Percentiles rank a stretch among this genome's conserved stretches.
Evolutionary conservation across 1,140 invertebrate genomes (phyloP).

Genomic region (Monochamus saltuarius): DNA sequence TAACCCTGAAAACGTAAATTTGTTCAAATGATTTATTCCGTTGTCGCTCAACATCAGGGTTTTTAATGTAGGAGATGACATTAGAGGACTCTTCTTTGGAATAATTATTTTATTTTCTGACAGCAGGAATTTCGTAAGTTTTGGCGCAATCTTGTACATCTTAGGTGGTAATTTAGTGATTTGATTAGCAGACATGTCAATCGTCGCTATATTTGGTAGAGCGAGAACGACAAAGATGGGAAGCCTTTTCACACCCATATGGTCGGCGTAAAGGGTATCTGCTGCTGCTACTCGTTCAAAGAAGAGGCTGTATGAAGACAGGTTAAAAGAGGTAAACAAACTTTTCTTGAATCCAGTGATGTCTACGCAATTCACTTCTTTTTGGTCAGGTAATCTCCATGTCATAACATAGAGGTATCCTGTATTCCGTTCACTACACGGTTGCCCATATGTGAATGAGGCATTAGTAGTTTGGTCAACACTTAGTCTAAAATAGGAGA

Average conservation of each 20-base stretch:
- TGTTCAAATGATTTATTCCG: slow-evolving; percentile 30
- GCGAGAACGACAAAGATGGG: slow-evolving; percentile 23
- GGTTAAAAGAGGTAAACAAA: slow-evolving; percentile 14
- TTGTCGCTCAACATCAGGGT: slow-evolving; percentile 40
- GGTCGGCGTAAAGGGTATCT: slow-evolving; percentile 41
- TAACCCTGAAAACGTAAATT: slow-evolving; percentile 34
- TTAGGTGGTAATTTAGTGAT: slow-evolving; percentile 30
- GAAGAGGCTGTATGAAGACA: slow-evolving; percentile 18
- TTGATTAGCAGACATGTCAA: slow-evolving; percentile 39
- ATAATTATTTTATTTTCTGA: slow-evolving; percentile 34
- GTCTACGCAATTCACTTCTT: slow-evolving; percentile 36
- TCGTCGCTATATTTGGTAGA: slow-evolving; percentile 34
- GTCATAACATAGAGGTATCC: slow-evolving; percentile 27
- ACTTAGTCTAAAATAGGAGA: too few species aligned
- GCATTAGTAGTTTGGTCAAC: neutral
- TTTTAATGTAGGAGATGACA: slow-evolving; percentile 33
- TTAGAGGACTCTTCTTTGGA: slow-evolving; percentile 30
- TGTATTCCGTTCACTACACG: slow-evolving; percentile 35
- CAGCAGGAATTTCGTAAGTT: slow-evolving; percentile 37
- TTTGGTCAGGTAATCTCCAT: slow-evolving; percentile 28
- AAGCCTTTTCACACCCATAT: slow-evolving; percentile 36
- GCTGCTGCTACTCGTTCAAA: slow-evolving; percentile 22
- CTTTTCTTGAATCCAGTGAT: slow-evolving; percentile 28
- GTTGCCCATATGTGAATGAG: slow-evolving; percentile 29
- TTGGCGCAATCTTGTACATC: slow-evolving; percentile 24